These are phyloP conservation scores for Brenthis hecate DNA, from an alignment of 2,888 invertebrate species.

Conservation along the genomic window DNA sequence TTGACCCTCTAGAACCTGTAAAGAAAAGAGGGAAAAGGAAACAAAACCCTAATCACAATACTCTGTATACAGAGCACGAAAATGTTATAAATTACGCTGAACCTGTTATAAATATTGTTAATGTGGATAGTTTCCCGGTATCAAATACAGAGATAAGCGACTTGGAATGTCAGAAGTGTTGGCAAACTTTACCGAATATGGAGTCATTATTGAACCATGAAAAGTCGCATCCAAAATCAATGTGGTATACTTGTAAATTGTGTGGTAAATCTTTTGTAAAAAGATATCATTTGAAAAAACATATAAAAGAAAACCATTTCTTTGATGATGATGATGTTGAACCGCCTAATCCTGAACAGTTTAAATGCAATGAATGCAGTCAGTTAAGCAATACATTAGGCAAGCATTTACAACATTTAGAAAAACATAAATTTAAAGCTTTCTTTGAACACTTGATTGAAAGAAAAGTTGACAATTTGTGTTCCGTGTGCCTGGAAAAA, in stretches of 20 bases:
- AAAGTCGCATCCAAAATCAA: conserved; percentile 62
- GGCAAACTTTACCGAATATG: conserved; percentile 59
- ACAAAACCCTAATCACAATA: conserved; percentile 59
- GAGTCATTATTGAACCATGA: conserved; percentile 63
- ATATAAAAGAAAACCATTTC: conserved; percentile 49
- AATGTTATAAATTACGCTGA: conserved; percentile 70
- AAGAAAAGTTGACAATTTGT: conserved; percentile 58
- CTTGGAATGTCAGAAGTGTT: conserved; percentile 68
- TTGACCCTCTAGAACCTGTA: conserved; percentile 61
- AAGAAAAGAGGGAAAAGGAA: conserved; percentile 68
- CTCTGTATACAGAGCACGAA: conserved; percentile 54
- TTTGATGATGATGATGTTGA: conserved; percentile 7
- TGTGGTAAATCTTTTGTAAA: conserved; percentile 71
- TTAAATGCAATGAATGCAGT: conserved; percentile 61
- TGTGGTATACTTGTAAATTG: conserved; percentile 69
- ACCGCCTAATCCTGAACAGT: conserved; percentile 40
- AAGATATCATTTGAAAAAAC: conserved; percentile 54
- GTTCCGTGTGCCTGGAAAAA: conserved; percentile 63
- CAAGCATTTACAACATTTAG: conserved; percentile 63
- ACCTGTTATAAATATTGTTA: conserved; percentile 62
- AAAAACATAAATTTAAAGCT: conserved; percentile 70
- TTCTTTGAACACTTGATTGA: conserved; percentile 60
- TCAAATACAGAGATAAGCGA: conserved; percentile 48
- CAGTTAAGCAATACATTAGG: conserved; percentile 47
- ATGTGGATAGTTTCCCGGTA: conserved; percentile 45